A percentile compares a stretch with the other conserved stretches of the same genome.
phyloP scores from a whole-genome alignment of 2,797 vertebrate genomes.

The Margarornis squamiger region DNA sequence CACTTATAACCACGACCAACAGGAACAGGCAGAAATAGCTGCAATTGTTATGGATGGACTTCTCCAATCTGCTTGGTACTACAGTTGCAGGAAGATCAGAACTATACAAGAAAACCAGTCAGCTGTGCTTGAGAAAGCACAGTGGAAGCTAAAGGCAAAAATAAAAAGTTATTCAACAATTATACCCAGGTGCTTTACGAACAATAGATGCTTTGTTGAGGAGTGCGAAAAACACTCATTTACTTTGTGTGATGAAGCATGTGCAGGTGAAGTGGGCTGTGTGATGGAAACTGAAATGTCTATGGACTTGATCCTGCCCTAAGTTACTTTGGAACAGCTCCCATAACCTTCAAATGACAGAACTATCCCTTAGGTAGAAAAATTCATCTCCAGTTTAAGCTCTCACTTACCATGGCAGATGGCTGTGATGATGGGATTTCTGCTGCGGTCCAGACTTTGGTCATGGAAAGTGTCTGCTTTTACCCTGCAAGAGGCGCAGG shows the following conservation, averaged over 20 bases:
- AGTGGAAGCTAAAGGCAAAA: neutral
- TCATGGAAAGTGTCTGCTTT: neutral
- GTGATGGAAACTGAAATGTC: conserved; percentile 12
- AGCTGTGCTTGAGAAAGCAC: neutral
- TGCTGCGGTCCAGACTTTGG: neutral
- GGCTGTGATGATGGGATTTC: neutral
- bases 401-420: neutral
- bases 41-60: neutral
- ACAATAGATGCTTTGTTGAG: neutral
- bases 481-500: neutral
- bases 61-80: neutral
- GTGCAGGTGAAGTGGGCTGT: neutral
- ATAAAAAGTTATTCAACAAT: neutral
- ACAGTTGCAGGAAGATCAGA: neutral
- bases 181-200: neutral
- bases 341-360: neutral
- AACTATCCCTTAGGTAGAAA: neutral
- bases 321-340: neutral
- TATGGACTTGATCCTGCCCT: neutral
- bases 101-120: neutral
- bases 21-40: conserved; percentile 11
- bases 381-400: neutral
- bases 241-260: neutral
- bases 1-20: neutral
- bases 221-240: neutral